Conservation (phyloP, 2,888 invertebrate species). For the Eupithecia tripunctaria region DNA sequence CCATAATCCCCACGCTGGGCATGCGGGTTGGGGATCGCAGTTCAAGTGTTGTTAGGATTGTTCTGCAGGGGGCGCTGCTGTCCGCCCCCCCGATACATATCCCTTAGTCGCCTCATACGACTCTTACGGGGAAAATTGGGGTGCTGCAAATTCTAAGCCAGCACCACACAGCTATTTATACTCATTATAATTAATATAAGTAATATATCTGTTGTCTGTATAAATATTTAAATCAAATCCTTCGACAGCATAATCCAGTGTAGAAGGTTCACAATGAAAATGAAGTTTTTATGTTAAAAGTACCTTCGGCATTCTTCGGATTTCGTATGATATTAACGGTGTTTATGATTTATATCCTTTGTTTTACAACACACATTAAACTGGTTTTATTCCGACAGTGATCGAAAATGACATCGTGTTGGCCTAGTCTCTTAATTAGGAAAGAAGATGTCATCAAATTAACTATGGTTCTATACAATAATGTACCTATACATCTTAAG, state of each 20-base stretch:
- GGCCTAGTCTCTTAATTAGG: neutral
- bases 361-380: slow-evolving; percentile 19
- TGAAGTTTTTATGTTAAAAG: slow-evolving; percentile 46
- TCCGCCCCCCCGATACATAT: too few species aligned
- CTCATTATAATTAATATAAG: too few species aligned
- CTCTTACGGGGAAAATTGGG: too few species aligned
- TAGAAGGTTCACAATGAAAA: slow-evolving; percentile 48
- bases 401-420: neutral
- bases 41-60: too few species aligned
- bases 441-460: too few species aligned
- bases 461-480: neutral
- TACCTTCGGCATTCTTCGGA: slow-evolving; percentile 46
- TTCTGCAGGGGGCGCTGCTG: too few species aligned
- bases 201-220: neutral
- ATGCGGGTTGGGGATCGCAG: too few species aligned
- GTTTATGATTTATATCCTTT: slow-evolving; percentile 44
- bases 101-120: too few species aligned
- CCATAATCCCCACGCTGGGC: too few species aligned
- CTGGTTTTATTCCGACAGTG: slow-evolving; percentile 3
- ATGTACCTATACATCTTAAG: too few species aligned
- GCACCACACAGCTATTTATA: too few species aligned
- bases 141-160: too few species aligned
- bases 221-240: neutral
- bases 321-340: slow-evolving; percentile 50
- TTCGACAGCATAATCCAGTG: neutral